Conservation (phyloP, 2,797 vertebrate genomes). For the Aldrovandia affinis region DNA sequence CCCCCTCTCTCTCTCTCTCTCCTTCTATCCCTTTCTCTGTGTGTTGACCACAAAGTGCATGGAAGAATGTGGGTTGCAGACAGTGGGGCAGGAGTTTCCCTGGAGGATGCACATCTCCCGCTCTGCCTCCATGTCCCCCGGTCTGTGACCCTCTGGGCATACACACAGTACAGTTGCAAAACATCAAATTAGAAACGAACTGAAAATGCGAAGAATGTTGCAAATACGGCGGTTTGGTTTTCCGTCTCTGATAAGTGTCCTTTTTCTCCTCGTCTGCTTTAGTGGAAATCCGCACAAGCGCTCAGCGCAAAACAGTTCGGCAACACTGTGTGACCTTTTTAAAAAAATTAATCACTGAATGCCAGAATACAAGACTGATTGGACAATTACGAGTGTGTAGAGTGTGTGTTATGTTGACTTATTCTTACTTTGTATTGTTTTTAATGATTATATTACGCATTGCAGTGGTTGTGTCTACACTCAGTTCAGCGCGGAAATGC, state of each 20-base stretch:
- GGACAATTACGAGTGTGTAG: not conserved
- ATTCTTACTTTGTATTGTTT: not conserved
- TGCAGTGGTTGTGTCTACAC: not conserved
- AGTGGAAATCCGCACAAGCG: slow-evolving; percentile 51
- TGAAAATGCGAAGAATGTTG: slow-evolving; percentile 70
- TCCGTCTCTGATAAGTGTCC: slow-evolving; percentile 67
- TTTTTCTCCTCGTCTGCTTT: slow-evolving; percentile 63
- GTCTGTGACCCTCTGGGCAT: slow-evolving; percentile 53
- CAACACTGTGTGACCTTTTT: not conserved
- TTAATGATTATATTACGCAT: not conserved
- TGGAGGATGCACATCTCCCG: slow-evolving; percentile 43
- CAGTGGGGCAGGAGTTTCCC: slow-evolving; percentile 39
- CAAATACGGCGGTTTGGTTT: slow-evolving; percentile 64
- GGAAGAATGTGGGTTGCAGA: slow-evolving; percentile 35
- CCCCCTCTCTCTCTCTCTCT: not conserved
- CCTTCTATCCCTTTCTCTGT: not conserved
- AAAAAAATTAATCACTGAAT: not conserved
- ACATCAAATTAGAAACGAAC: slow-evolving; percentile 59
- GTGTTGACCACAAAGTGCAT: slow-evolving; percentile 25
- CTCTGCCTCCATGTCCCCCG: slow-evolving; percentile 55
- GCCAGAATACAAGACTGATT: not conserved
- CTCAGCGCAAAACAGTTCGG: slow-evolving; percentile 49
- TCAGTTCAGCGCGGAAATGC: not conserved
- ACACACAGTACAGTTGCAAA: slow-evolving; percentile 60
- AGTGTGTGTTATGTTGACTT: not conserved